phyloP scores from a whole-genome alignment of 2,113 vertebrate species.

The Megaceryle torquata region DNA sequence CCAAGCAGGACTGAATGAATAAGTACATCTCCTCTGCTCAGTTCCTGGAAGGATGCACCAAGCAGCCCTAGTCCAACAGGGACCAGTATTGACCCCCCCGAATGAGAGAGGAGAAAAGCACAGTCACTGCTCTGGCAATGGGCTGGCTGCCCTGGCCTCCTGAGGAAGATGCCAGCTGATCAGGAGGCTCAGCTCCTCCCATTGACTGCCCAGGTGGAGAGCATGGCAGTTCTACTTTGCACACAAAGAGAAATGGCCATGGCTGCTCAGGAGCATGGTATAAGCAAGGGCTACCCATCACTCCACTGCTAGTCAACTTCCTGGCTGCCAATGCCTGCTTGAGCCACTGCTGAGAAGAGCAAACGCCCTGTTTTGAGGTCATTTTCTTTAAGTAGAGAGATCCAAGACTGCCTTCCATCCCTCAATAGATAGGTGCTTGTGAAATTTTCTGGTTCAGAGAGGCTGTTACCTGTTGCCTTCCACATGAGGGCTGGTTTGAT shows the following conservation, averaged over 20 bases:
- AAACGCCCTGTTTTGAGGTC: neutral
- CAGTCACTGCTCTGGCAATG: neutral
- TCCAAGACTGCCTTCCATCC: neutral
- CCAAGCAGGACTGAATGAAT: neutral
- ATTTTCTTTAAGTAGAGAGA: neutral
- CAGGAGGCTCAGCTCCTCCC: neutral
- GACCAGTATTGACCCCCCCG: fast-evolving
- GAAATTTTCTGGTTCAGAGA: neutral
- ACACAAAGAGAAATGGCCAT: fast-evolving
- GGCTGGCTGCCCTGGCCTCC: neutral
- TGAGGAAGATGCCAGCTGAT: neutral
- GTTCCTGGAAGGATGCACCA: fast-evolving
- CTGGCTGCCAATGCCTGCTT: fast-evolving
- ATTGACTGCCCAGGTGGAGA: fast-evolving
- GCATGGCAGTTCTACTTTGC: fast-evolving
- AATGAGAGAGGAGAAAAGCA: neutral
- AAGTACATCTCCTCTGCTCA: neutral
- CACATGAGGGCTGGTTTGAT: neutral
- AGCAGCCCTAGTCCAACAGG: neutral
- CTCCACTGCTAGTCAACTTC: fast-evolving
- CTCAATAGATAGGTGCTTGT: fast-evolving
- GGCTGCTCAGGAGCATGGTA: fast-evolving
- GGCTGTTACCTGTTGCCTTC: neutral
- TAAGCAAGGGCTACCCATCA: fast-evolving
- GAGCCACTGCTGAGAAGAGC: neutral